Percentiles rank a stretch among this genome's conserved stretches.
These are phyloP conservation scores for Serranus cabrilla DNA, from an alignment of 2,797 vertebrate species.

Conservation along the genomic window DNA sequence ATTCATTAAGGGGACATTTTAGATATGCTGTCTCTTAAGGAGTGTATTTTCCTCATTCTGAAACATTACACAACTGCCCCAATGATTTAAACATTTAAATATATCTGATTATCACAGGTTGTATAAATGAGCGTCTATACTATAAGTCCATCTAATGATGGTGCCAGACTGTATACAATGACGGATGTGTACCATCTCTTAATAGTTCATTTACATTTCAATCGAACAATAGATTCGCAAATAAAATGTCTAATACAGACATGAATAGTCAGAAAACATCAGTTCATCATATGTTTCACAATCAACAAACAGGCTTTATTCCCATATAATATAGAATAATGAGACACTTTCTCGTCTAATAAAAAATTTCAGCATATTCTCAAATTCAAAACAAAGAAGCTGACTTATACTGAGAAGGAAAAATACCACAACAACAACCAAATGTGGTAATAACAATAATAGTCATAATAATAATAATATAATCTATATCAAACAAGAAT, in stretches of 20 bases:
- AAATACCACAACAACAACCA: constrained; percentile 83
- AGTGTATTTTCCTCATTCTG: constrained; percentile 80
- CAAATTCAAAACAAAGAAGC: constrained; percentile 76
- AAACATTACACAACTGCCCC: constrained; percentile 79
- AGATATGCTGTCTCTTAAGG: constrained; percentile 90
- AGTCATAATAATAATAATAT: constrained; percentile 80
- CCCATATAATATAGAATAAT: constrained; percentile 86
- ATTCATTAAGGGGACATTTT: constrained; percentile 92
- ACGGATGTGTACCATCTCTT: constrained; percentile 98
- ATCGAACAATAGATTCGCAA: constrained; percentile 99
- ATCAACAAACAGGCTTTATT: constrained; percentile 92
- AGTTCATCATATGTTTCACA: constrained; percentile 94
- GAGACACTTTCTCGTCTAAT: constrained; percentile 81
- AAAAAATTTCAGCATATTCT: constrained; percentile 74
- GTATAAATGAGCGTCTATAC: constrained; percentile 92
- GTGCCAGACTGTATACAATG: constrained; percentile 97
- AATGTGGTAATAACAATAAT: constrained; percentile 87
- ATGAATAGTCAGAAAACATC: constrained; percentile 95
- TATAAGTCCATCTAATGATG: constrained; percentile 98
- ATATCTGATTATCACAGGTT: constrained; percentile 93
- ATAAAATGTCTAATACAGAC: constrained; percentile 99
- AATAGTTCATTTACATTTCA: constrained; percentile 97
- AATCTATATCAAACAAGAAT: constrained; percentile 82
- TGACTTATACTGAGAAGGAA: constrained; percentile 71
- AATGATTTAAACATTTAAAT: constrained; percentile 88